A percentile compares a stretch with the other conserved stretches of the same genome.
Conservation (phyloP, 2,888 invertebrate genomes). For the Heliconius charithonia region DNA sequence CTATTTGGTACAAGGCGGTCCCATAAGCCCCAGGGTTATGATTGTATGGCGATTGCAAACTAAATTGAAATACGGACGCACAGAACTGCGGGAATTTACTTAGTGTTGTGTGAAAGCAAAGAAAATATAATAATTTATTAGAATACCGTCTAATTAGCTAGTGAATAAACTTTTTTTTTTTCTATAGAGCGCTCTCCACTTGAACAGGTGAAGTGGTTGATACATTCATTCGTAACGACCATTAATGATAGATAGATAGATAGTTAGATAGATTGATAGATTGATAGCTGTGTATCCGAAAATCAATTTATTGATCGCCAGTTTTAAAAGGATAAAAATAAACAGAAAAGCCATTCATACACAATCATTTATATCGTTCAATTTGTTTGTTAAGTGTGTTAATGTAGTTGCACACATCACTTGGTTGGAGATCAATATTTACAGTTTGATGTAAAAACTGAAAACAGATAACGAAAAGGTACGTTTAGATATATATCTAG, state of each 20-base stretch:
- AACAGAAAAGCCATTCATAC: not conserved
- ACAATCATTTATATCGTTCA: not conserved
- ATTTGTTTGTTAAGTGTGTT: constrained; percentile 17
- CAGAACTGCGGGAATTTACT: not conserved
- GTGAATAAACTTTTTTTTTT: constrained; percentile 24
- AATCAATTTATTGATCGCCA: constrained; percentile 21
- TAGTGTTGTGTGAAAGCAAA: not conserved
- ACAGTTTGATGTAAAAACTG: not conserved
- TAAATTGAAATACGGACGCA: constrained; percentile 22
- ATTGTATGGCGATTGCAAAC: constrained; percentile 17
- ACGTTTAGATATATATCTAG: not conserved
- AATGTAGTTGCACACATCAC: constrained; percentile 5
- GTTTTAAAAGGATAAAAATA: constrained; percentile 11
- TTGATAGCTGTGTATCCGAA: constrained; percentile 21
- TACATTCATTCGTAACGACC: constrained; percentile 36
- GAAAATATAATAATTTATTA: constrained; percentile 26
- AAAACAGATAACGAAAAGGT: not conserved
- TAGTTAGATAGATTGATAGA: constrained; percentile 23
- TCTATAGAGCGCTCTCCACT: constrained; percentile 27
- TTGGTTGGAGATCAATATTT: not conserved
- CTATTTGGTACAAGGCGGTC: constrained; percentile 12
- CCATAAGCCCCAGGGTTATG: constrained; percentile 29
- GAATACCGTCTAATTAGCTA: constrained; percentile 25
- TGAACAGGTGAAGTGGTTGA: constrained; percentile 28
- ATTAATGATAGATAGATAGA: constrained; percentile 6